A percentile compares a stretch with the other conserved stretches of the same genome.
Evolutionary conservation across 2,888 invertebrate species (phyloP).

Genomic region (Hypselothyrea guttata): DNA sequence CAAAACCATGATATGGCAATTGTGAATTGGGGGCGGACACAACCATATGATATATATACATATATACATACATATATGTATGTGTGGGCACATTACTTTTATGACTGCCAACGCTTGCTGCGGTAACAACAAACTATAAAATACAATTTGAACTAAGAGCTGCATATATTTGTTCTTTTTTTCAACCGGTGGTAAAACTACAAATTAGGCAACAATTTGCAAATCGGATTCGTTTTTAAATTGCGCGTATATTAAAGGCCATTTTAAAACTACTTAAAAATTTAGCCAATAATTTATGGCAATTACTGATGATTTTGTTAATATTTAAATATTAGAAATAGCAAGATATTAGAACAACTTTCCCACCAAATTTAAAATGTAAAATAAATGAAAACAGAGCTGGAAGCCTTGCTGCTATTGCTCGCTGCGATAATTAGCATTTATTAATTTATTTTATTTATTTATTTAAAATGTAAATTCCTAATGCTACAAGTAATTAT

Average conservation of each 20-base stretch:
- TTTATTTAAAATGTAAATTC: too few species aligned
- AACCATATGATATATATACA: conserved; percentile 10
- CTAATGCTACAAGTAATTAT: too few species aligned
- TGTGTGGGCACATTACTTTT: conserved; percentile 32
- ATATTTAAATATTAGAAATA: too few species aligned
- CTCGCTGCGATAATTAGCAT: too few species aligned
- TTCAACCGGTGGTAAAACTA: conserved; percentile 33
- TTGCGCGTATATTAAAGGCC: conserved; percentile 4
- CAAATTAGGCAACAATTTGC: conserved; percentile 47
- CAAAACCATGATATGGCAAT: conserved; percentile 34
- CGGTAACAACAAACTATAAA: conserved; percentile 18
- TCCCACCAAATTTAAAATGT: too few species aligned
- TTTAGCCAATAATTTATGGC: too few species aligned
- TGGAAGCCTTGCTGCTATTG: too few species aligned
- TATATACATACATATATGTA: conserved; percentile 14
- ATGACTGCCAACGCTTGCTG: conserved; percentile 31
- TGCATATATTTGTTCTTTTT: conserved; percentile 9
- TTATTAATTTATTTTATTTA: too few species aligned
- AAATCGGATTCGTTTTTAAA: conserved; percentile 27
- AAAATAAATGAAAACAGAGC: too few species aligned
- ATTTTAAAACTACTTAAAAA: too few species aligned
- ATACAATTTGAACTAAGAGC: conserved; percentile 20
- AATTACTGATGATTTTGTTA: too few species aligned
- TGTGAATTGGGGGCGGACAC: conserved; percentile 25
- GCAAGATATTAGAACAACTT: too few species aligned